Percentiles rank a stretch among this genome's conserved stretches.
These are phyloP conservation scores for Pimpla rufipes DNA, from an alignment of 2,888 invertebrate species.

Conservation along the genomic window DNA sequence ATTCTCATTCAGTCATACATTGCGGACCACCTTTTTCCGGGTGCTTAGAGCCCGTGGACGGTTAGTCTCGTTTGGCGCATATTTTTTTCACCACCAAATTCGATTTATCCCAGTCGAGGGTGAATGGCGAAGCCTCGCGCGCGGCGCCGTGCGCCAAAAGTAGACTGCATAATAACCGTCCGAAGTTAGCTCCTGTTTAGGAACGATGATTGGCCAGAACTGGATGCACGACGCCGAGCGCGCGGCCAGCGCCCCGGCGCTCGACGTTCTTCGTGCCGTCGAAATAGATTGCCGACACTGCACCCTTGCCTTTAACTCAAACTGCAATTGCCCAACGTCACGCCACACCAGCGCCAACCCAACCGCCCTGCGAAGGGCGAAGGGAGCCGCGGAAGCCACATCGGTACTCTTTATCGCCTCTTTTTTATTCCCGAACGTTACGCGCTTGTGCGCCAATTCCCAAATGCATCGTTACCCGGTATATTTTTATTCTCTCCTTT, in stretches of 20 bases:
- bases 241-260: slow-evolving; percentile 21
- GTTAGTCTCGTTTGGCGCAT: too few species aligned
- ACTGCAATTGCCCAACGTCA: slow-evolving; percentile 75
- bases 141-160: slow-evolving; percentile 56
- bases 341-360: slow-evolving; percentile 69
- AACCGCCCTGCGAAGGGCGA: neutral
- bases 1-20: too few species aligned
- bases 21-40: too few species aligned
- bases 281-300: slow-evolving; percentile 72
- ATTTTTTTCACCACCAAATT: slow-evolving; percentile 8
- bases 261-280: slow-evolving; percentile 40
- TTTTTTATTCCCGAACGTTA: slow-evolving; percentile 46
- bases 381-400: slow-evolving; percentile 13
- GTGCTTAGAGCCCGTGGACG: too few species aligned
- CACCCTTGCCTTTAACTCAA: slow-evolving; percentile 72
- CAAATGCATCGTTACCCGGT: neutral
- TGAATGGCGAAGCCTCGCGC: slow-evolving; percentile 13
- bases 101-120: neutral
- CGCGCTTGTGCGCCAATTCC: neutral
- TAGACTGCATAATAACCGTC: slow-evolving; percentile 75
- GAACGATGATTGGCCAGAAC: slow-evolving; percentile 72
- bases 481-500: too few species aligned
- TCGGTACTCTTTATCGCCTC: slow-evolving; percentile 47
- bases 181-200: slow-evolving; percentile 73
- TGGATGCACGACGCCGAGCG: slow-evolving; percentile 15